Base-by-base conservation (phyloP, 1,140 invertebrate species). In the Antheraea pernyi region DNA sequence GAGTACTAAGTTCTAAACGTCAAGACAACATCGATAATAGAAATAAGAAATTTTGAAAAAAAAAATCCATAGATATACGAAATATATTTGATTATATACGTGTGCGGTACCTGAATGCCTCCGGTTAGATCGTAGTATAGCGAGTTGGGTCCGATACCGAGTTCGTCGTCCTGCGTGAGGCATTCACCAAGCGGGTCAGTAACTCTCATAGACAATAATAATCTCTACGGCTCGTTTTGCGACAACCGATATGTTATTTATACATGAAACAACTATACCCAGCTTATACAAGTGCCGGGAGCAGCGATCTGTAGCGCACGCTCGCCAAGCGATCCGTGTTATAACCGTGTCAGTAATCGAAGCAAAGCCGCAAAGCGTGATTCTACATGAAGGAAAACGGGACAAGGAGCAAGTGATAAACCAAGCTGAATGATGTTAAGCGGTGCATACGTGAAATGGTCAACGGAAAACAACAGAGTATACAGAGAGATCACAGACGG, bases 61-160 rank as follows among this genome's bases (percentile, higher is more conserved):
- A 53, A 10, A 16, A 53, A 16, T 1, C 10, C 5, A 53, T 16
- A 53, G 11, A 30, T 30, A 30, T 30, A 30, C 22, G 22, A 30
- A 30, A 30, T 53, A 53, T 53, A 53, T 11, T 53, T 53, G 6
- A 16, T 53, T 16, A 53, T 53, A 13, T 13, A 22, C 59, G 30
- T 13, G 60, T 62, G 62, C 67, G 87, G 87, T 92, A 92, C 90
- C 90, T 92, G 90, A 91, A 89, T 88, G 87, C 88, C 89, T 92
- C 90, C 89, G 80, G 89, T 87, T 86, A 92, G 82, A 86, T 91
- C 88, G 90, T 91, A 91, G 90, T 91, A 92, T 85, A 88, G 88
- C 82, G 89, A 89, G 87, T 89, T 85, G 84, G 88, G 81, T 77
- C 85, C 90, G 83, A 90, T 81, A 75, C 84, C 90, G 82, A 89